Evolutionary conservation across 2,797 vertebrate genomes (phyloP), one percentile per base, ranked within the genome.

Genomic region (Hemitrygon akajei): DNA sequence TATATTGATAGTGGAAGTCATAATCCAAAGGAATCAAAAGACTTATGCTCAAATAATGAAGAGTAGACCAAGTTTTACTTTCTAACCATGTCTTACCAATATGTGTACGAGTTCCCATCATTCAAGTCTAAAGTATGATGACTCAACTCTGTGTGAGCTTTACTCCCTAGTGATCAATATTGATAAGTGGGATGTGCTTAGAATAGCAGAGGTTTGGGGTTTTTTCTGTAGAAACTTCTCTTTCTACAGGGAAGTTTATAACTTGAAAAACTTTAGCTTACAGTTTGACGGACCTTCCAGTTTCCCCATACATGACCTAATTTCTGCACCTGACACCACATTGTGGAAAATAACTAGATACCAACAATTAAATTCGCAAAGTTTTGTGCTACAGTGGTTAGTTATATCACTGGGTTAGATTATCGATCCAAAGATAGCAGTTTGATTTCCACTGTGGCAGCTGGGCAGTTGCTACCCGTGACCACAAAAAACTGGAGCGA

Each of bases 71-170:
- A 84, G 81, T 84, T 58, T 84, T 84, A 58, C 30, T 58, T 56
- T 84, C 10, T 22, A 58, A 56, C 81, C 27, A 84, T 0, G 47
- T 27, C 47, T 56, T 27, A 6, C 47, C 47, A 58, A 84, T 84
- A 84, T 30, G 58, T 84, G 81, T 84, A 30, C 56, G 58, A 84
- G 30, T 84, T 84, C 81, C 81, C 81, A 58, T 84, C 81, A 84
- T 56, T 84, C 58, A 47, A 47, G 47, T 47, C 47, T 47, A 47
- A 47, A 47, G 47, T 47, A 84, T 82, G 58, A 14, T 84, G 58
- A 84, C 47, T 27, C 47, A 84, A 58, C 81, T 84, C 81, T 56
- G 56, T 84, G 56, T 84, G 81, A 14, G 9, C 81, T 11, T 58
- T 58, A 56, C 56, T 84, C 30, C 5, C 47, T 30, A 18, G 22